Conservation (phyloP, 2,888 invertebrate species). For the Eulithis testata region DNA sequence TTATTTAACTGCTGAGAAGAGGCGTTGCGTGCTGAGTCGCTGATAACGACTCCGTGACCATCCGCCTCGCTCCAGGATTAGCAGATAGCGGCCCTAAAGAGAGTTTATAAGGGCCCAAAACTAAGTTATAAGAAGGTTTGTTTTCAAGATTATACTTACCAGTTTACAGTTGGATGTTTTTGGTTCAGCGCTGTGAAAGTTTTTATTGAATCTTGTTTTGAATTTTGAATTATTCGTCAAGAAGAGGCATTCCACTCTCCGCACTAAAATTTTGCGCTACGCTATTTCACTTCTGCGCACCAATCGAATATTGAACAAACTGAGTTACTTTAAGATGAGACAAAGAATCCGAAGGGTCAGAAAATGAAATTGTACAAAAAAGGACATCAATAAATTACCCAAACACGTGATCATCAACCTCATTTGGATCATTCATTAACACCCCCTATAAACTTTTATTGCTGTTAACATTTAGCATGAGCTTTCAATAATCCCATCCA, state of each 20-base stretch:
- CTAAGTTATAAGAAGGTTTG: conserved; percentile 18
- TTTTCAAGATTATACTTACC: conserved; percentile 10
- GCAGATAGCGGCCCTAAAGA: conserved; percentile 43
- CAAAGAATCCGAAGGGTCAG: no score
- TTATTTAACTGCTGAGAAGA: conserved; percentile 23
- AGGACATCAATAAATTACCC: conserved; percentile 20
- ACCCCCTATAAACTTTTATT: conserved; percentile 34
- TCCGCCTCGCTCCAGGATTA: conserved; percentile 66
- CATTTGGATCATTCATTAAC: conserved; percentile 26
- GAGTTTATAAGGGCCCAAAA: conserved; percentile 36
- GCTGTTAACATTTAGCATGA: conserved; percentile 38
- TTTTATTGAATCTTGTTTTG: neutral
- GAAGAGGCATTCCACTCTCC: no score
- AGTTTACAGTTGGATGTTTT: conserved; percentile 2
- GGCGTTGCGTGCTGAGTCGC: conserved; percentile 50
- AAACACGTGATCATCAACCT: conserved; percentile 26
- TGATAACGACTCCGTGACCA: conserved; percentile 72
- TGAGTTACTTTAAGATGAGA: no score
- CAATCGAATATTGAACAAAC: no score
- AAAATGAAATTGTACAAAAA: neutral
- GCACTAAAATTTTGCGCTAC: no score
- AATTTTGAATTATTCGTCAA: no score
- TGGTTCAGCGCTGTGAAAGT: neutral
- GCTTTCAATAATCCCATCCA: conserved; percentile 50
- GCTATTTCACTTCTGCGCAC: no score